phyloP scores from a whole-genome alignment of 30 jellyfish, hydroid and myxozoan species.

The Chironex yamaguchii region DNA sequence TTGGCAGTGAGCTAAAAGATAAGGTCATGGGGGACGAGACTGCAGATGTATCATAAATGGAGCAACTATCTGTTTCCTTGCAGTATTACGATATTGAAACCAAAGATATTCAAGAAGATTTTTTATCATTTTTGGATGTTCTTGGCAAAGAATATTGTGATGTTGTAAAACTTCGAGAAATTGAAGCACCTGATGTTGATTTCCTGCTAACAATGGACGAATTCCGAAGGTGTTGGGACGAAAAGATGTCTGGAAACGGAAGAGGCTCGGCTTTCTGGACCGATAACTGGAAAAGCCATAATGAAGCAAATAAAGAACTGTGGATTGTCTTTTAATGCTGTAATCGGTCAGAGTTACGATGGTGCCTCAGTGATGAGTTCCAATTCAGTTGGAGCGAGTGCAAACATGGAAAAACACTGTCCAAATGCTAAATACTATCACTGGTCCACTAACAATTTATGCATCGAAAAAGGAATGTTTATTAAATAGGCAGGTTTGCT shows the following conservation, averaged over 20 bases:
- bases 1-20: conserved; percentile 17
- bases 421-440: neutral
- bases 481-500: no score
- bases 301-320: conserved; percentile 6
- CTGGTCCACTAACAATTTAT: neutral
- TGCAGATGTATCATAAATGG: conserved; percentile 1
- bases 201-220: conserved; percentile 8
- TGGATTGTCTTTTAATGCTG: neutral
- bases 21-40: conserved; percentile 34
- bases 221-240: conserved; percentile 17
- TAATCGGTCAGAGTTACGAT: neutral
- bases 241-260: conserved; percentile 4
- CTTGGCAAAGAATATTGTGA: conserved; percentile 11
- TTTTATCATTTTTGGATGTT: conserved; percentile 6
- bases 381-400: neutral
- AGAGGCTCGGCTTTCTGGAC: conserved; percentile 1
- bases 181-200: no score
- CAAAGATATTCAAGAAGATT: conserved; percentile 9
- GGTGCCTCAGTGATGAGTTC: neutral
- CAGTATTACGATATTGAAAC: conserved; percentile 7
- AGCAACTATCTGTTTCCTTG: no score
- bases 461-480: no score
- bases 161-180: no score
- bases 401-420: neutral
- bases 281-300: conserved; percentile 11